Base-by-base conservation (phyloP, 1,140 invertebrate genomes). In the Coboldia fuscipes region DNA sequence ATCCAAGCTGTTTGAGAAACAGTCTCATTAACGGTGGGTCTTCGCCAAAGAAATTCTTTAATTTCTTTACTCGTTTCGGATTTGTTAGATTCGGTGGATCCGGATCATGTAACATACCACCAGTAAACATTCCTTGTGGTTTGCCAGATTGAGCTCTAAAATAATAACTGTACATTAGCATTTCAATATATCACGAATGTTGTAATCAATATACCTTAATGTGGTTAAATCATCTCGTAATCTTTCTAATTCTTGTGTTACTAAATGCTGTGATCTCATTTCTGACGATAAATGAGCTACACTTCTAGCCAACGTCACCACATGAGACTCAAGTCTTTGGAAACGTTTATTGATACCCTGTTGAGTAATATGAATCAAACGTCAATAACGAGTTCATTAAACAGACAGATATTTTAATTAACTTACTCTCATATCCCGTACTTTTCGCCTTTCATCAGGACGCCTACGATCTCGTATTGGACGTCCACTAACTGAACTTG, bases 201-300 rank as follows among this genome's bases (percentile, higher is more conserved):
- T 29, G 7, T 20, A 22, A 8, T 16, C 4, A 33, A 34, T 38
- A 45, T 72, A 72, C 40, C 79, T 61, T 24, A 90, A 54, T 20
- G 81, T 72, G 1, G 74, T 66, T 15, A 93, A 68, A 59, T 93
- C 85, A 6, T 73, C 70, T 38, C 81, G 64, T 45, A 93, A 75
- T 45, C 69, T 74, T 55, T 92, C 84, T 66, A 93, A 75, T 62
- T 90, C 84, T 58, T 78, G 76, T 49, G 88, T 75, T 63, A 86
- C 78, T 12, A 85, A 58, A 57, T 86, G 85, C 46, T 92, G 83
- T 1, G 81, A 83, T 38, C 83, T 59, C 74, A 92, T 84, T 62
- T 93, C 86, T 2, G 81, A 84, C 13, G 84, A 89, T 3, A 92
- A 58, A 56, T 90, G 85, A 16, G 85, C 85, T n/a, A 92, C 84